phyloP scores from a whole-genome alignment of 1,140 invertebrate genomes.

The Drosophila nannoptera region DNA sequence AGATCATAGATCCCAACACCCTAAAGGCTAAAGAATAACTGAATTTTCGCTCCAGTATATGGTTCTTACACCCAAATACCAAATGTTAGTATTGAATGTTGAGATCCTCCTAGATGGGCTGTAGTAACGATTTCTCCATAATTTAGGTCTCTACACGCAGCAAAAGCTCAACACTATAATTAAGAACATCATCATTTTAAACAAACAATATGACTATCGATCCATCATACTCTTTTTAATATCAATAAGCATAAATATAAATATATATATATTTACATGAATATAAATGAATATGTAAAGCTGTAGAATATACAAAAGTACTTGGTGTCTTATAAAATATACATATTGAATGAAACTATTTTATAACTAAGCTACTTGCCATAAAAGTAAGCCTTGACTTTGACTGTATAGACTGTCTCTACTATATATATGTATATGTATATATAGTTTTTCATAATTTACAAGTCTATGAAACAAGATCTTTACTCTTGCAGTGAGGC shows the following conservation, averaged over 20 bases:
- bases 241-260: slow-evolving; percentile 51
- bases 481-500: too few species aligned
- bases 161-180: neutral
- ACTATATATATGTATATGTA: slow-evolving; percentile 4
- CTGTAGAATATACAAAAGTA: slow-evolving; percentile 62
- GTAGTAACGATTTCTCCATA: neutral
- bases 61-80: neutral
- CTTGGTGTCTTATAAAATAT: slow-evolving; percentile 67
- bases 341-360: slow-evolving; percentile 45
- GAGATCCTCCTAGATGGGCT: too few species aligned
- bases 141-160: neutral
- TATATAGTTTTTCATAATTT: slow-evolving; percentile 8
- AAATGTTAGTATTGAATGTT: slow-evolving; percentile 3
- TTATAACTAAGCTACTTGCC: slow-evolving; percentile 18
- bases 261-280: slow-evolving; percentile 45
- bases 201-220: slow-evolving; percentile 11
- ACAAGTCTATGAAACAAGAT: neutral
- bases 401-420: slow-evolving; percentile 19
- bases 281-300: slow-evolving; percentile 61
- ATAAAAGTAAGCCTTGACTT: slow-evolving; percentile 34
- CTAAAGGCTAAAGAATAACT: neutral
- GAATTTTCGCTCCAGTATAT: neutral
- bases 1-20: neutral
- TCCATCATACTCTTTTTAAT: slow-evolving; percentile 49
- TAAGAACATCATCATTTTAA: neutral